Evolutionary conservation across 2,888 invertebrate species (phyloP), one percentile per base, ranked within the genome.

Genomic region (Lordiphosa andalusiaca): DNA sequence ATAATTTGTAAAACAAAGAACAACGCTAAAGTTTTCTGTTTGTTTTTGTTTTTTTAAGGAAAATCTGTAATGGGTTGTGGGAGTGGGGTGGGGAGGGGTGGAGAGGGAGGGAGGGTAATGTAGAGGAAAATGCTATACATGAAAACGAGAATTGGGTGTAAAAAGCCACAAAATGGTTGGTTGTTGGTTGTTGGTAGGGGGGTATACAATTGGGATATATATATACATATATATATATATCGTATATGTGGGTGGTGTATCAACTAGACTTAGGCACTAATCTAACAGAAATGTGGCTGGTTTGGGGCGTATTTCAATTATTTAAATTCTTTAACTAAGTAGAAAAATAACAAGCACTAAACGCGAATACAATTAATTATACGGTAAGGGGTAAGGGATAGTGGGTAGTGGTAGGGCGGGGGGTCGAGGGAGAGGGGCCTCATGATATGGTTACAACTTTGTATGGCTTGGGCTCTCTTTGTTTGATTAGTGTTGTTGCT

Each of bases 201-300:
- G 66, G 50, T 61, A 62, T 57, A 67, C 60, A 67, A 50, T 50
- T 53, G 52, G 66, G n/a, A 16, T 16, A 16, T 16, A 66, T 41
- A 25, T 49, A 49, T 49, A 49, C n/a, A 16, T 16, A 16, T 16
- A 66, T 41, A 25, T 49, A 49, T 49, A 49, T 36, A 35, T 46
- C 25, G 19, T 16, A 33, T 46, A 46, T 46, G 35, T 40, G 19
- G 51, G 30, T 39, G 51, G 30, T 39, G 44, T 69, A 75, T 67
- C 59, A 76, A 82, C 69, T 82, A 82, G 75, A 75, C 80, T 80
- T 80, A 84, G 73, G 78, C 77, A 80, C 84, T 80, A 80, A 67
- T 61, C 80, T 81, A 84, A 81, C 84, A 81, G 84, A 81, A 77
- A 52, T 76, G 68, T 76, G 77, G 75, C 65, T 51, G 30, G 30